Percentiles rank a stretch among this genome's conserved stretches.
Evolutionary conservation across 2,113 vertebrate genomes (phyloP).

Genomic region (Gymnogyps californianus): DNA sequence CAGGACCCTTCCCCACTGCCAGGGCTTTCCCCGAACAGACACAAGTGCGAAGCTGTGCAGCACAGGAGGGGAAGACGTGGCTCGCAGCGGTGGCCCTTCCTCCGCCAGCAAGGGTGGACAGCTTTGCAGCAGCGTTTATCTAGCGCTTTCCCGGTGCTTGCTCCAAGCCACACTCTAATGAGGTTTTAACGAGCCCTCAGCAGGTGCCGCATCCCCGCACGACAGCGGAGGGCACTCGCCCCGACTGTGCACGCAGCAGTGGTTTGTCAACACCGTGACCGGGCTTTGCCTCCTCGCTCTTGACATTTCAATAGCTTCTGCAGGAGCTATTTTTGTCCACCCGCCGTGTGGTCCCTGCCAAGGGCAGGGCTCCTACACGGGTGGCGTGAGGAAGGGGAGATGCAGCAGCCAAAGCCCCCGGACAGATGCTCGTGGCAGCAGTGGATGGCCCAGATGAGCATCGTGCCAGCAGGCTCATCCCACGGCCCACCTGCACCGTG

Average conservation of each 20-base stretch:
- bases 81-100: neutral
- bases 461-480: neutral
- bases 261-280: neutral
- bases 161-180: neutral
- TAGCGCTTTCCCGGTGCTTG: accelerated
- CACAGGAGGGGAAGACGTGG: neutral
- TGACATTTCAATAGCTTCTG: neutral
- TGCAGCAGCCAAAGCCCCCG: neutral
- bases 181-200: neutral
- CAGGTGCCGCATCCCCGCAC: accelerated
- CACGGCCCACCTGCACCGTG: accelerated
- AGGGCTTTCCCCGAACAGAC: accelerated
- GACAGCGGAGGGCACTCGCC: neutral
- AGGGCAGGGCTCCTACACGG: neutral
- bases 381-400: neutral
- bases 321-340: neutral
- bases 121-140: neutral
- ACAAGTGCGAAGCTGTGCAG: neutral
- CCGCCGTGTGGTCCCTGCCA: accelerated
- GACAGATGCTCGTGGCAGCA: accelerated
- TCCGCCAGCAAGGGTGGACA: neutral
- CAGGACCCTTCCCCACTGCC: neutral
- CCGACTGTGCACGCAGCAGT: accelerated
- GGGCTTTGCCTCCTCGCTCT: neutral
- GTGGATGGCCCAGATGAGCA: accelerated